Percentiles rank a stretch among this genome's conserved stretches.
Conservation (phyloP, 1,140 invertebrate species). For the Brachionus plicatilis region DNA sequence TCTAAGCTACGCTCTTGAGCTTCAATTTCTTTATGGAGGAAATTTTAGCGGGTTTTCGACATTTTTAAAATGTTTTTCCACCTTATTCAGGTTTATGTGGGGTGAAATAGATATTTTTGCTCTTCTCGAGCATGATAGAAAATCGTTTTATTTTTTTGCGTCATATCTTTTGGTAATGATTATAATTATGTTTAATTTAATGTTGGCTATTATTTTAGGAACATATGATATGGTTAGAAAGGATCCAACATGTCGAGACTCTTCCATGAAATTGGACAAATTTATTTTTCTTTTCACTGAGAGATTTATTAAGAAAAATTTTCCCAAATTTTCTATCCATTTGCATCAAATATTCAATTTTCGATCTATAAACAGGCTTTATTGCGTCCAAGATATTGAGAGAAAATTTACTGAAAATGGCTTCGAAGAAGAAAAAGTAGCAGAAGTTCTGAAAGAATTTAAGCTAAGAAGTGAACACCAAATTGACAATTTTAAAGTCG, state of each 20-base stretch:
- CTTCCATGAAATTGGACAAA: neutral
- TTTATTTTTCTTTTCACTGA: neutral
- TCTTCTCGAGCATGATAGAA: neutral
- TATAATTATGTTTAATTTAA: slow-evolving; percentile 24
- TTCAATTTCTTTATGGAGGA: slow-evolving; percentile 18
- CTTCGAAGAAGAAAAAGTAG: neutral
- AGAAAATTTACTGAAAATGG: neutral
- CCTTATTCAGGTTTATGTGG: slow-evolving; percentile 7
- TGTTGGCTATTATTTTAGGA: slow-evolving; percentile 27
- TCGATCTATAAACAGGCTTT: neutral
- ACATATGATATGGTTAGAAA: slow-evolving; percentile 22
- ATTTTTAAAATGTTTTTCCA: slow-evolving; percentile 17
- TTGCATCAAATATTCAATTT: neutral
- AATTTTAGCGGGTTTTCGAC: neutral
- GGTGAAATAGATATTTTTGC: slow-evolving; percentile 17
- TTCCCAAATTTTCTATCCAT: neutral
- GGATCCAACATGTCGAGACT: neutral
- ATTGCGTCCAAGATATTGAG: slow-evolving; percentile 30
- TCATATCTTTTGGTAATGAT: slow-evolving; percentile 9
- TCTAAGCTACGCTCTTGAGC: slow-evolving; percentile 7
- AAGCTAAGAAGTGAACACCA: neutral
- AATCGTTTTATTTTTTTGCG: slow-evolving; percentile 14
- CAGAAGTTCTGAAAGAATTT: neutral
- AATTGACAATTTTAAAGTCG: slow-evolving; percentile 13
- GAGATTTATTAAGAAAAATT: neutral